Percentiles rank a stretch among this genome's conserved stretches.
Conservation (phyloP, 1,140 invertebrate genomes). For the Saccostrea glomerata region DNA sequence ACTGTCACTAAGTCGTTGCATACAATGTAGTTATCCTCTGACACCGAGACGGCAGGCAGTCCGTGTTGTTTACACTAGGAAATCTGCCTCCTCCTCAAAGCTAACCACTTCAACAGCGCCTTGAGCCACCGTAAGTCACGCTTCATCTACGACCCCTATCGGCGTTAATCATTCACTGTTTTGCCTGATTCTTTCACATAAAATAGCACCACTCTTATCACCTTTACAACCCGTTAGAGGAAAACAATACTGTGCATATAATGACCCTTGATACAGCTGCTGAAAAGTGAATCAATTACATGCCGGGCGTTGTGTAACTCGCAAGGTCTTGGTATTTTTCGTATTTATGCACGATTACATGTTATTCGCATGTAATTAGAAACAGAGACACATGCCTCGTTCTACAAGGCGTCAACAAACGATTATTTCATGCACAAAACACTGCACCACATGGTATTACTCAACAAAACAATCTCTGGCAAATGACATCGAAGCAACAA, state of each 20-base stretch:
- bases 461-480: conserved; percentile 18
- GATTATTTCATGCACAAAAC: not conserved
- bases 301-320: conserved; percentile 1
- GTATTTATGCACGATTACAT: not conserved
- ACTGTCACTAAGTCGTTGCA: conserved; percentile 19
- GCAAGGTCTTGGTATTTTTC: not conserved
- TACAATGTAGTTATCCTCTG: conserved; percentile 20
- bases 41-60: not conserved
- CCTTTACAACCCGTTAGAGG: conserved; percentile 17
- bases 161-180: conserved; percentile 22
- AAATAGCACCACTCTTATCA: conserved; percentile 1
- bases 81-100: not conserved
- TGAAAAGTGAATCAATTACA: conserved; percentile 5
- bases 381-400: conserved; percentile 7
- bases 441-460: conserved; percentile 30
- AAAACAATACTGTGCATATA: conserved; percentile 4
- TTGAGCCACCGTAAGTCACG: conserved; percentile 19
- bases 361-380: not conserved
- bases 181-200: not conserved
- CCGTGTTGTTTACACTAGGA: not conserved
- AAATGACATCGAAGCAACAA: conserved; percentile 22
- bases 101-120: not conserved
- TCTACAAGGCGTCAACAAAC: conserved; percentile 30
- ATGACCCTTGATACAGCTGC: not conserved
- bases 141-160: not conserved